Evolutionary conservation across 2,888 invertebrate genomes (phyloP), one percentile per base, ranked within the genome.

Genomic region (Alviniconcha strummeri): DNA sequence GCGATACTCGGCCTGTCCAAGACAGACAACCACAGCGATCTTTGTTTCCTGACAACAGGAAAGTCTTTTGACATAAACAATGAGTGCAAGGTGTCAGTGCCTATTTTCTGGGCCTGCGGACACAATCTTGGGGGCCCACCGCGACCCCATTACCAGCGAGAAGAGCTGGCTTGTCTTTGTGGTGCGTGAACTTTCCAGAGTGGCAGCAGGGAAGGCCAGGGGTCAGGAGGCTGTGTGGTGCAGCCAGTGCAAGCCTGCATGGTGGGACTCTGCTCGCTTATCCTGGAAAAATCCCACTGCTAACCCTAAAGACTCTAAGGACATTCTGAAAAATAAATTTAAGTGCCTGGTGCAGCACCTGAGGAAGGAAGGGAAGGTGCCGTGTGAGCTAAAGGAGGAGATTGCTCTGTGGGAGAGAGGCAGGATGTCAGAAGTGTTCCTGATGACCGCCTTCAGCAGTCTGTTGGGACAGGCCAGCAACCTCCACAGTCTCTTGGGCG

Each of bases 231-330:
- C 86, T 2, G 86, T 86, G 74, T 86, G 86, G 86, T 78, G 79
- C 74, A 77, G 72, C 36, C 80, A 80, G 79, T 86, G 86, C 64
- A 85, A 86, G 19, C 86, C 86, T 56, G 71, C 56, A 11, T 86
- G 86, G 86, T 86, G 86, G 86, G 85, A 86, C 78, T n/a, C 67
- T 71, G 77, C 6, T n/a, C 84, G 85, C 52, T 55, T 55, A 55
- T 74, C 84, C 67, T 86, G 86, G 86, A 86, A 86, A 74, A 86
- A 86, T 72, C 86, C 86, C 64, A 86, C 86, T 36, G 80, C 86
- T 60, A 86, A 86, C 77, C 86, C 86, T 54, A 86, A 86, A 78
- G 86, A 86, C 84, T 84, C 81, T n/a, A 86, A 86, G 82, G 84
- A 84, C 77, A 80, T 83, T 80, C 83, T 86, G 84, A 80, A 82